Base-by-base conservation (phyloP, 2,888 invertebrate genomes). In the Tiphia femorata region DNA sequence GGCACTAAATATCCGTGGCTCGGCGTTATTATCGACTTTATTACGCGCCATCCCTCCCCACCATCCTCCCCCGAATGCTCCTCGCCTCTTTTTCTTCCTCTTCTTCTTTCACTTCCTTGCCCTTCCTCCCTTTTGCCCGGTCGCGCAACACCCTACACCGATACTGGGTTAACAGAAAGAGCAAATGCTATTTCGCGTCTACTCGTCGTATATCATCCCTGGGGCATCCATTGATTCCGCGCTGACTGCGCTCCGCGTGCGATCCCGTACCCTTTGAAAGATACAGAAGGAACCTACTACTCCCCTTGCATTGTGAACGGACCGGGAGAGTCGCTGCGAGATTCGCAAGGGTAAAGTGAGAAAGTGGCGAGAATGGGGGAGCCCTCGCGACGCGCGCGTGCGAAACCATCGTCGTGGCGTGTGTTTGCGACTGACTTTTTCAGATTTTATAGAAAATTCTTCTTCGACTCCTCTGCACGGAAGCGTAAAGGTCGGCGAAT, bases 1-100 rank as follows among this genome's bases (percentile, higher is more conserved):
- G 72, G 71, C 72, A 79, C 79, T 79, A 79, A 79, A 80, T 80
- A 80, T 80, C 75, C 75, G 49, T 68, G 69, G 67, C 72, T 75
- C 67, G 70, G 75, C 72, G 75, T 79, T 79, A 79, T 79, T 80
- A 79, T 80, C 77, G 75, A 72, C 72, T 78, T 78, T 73, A 27
- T 43, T 47, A 47, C 49, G 33, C 21, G 21, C 17, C 38, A 14
- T 35, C 40, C 40, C n/a, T 17, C 30, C n/a, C 10, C 12, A 10
- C 12, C 20, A 7, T 12, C 48, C 17, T 27, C 33, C 23, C 48
- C n/a, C 14, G 25, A n/a, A 12, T 51, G 19, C 38, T 10, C 19
- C 16, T 46, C 19, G 5, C 14, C 12, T n/a, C 19, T 12, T 30
- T n/a, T 4, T 10, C 23, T 10, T 23, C 17, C 8, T 27, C 43